phyloP scores from a whole-genome alignment of 2,797 vertebrate genomes.

The Phaenicophaeus curvirostris region DNA sequence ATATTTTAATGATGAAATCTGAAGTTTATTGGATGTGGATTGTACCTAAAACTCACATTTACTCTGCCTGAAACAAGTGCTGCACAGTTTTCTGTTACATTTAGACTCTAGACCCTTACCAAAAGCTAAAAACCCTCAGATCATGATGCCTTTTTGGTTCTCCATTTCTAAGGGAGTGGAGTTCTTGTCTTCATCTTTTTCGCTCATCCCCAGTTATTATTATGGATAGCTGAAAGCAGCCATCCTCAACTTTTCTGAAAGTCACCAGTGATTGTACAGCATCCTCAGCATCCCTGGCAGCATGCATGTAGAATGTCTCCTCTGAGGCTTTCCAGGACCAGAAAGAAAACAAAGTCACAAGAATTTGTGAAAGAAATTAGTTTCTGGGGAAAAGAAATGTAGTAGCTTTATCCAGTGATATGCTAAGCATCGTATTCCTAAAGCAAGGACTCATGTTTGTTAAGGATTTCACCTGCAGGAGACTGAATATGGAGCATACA shows the following conservation, averaged over 20 bases:
- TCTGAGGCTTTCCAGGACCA: background rate
- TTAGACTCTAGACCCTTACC: background rate
- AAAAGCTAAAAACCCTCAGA: background rate
- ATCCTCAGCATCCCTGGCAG: background rate
- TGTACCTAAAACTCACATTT: background rate
- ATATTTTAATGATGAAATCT: background rate
- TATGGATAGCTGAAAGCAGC: background rate
- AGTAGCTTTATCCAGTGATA: background rate
- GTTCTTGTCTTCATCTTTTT: background rate
- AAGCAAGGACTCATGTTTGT: background rate
- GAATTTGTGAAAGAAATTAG: background rate
- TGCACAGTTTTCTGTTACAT: background rate
- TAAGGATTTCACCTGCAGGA: background rate
- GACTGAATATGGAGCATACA: background rate
- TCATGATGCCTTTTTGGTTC: background rate
- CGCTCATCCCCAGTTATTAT: background rate
- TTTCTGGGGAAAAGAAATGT: background rate
- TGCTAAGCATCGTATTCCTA: background rate
- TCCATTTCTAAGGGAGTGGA: background rate
- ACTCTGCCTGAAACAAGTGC: background rate
- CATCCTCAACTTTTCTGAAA: background rate
- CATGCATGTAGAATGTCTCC: background rate
- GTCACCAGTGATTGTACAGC: background rate
- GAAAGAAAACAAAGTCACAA: background rate
- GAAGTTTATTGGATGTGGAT: background rate